Evolutionary conservation across 2,113 vertebrate species (phyloP).

Genomic region (Murina feae): DNA sequence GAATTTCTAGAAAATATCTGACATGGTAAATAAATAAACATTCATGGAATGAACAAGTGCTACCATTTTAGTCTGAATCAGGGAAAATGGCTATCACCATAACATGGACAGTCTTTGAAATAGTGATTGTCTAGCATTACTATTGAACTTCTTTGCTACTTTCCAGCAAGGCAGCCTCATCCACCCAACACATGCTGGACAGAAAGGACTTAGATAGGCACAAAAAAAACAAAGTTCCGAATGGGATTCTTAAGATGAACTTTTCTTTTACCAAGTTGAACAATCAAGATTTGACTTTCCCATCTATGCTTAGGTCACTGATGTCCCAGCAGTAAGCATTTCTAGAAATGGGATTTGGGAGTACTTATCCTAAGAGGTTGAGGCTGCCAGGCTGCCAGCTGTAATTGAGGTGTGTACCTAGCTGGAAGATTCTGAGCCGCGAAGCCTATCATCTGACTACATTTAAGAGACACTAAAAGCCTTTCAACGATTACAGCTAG

Average conservation of each 20-base stretch:
- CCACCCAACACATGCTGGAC: neutral
- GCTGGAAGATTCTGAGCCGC: neutral
- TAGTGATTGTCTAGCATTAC: neutral
- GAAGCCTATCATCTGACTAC: neutral
- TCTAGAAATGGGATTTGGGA: neutral
- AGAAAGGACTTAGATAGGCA: neutral
- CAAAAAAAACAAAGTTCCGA: neutral
- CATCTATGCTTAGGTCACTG: neutral
- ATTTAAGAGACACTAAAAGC: neutral
- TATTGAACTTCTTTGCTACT: neutral
- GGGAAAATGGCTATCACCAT: neutral
- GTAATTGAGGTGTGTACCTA: neutral
- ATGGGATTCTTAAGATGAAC: neutral
- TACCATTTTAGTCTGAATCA: neutral
- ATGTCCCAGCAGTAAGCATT: neutral
- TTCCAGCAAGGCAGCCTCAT: neutral
- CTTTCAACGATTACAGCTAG: neutral
- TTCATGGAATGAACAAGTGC: neutral
- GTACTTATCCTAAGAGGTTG: neutral
- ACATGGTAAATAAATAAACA: neutral
- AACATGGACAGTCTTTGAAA: neutral
- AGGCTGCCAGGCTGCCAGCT: neutral
- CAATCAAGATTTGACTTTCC: neutral
- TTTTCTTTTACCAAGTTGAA: neutral
- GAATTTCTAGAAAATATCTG: conserved; percentile 16